Base-by-base conservation (phyloP, 2,888 invertebrate species). In the Synergus umbraculus region DNA sequence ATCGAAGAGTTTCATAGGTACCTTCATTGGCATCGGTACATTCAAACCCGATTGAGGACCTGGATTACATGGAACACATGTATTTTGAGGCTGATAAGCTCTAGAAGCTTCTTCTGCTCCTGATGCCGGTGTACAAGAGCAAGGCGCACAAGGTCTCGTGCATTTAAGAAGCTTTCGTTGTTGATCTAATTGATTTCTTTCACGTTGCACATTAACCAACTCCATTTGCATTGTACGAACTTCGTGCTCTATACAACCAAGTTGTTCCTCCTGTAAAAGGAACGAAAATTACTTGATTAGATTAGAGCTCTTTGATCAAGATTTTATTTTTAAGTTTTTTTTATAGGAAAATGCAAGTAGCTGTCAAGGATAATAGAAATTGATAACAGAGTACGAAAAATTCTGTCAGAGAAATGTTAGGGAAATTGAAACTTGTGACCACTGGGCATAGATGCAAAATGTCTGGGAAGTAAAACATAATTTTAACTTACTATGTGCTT, bases 201-300 rank as follows among this genome's bases (percentile, higher is more conserved):
- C 94, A 46, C 92, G 92, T 85, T 94, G 93, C 3, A 94, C 93
- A 37, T 92, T 92, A 46, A 54, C 43, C 64, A 94, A 86, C 85
- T 94, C 93, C 76, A 91, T 90, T 82, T 94, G 93, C 90, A 95
- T 93, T 46, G 93, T 92, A 10, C 93, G 93, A 0, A 95, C 94
- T 88, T 95, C 95, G 4, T 90, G 87, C 87, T 95, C 95, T 90
- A 96, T 93, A 5, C 92, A 93, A 15, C 92, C 92, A 12, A 96
- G 87, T 87, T 95, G 95, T 79, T 94, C 93, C 86, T 94, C 95
- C 95, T 95, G 84, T 12, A 88, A 83, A 78, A 66, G 67, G 78
- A 5, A 37, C 46, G 9, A 78, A 64, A 76, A 81, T 76, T 60
- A 73, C 29, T 77, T 65, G 4, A 22, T 41, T 18, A 76, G 44